Evolutionary conservation across 1,140 invertebrate genomes (phyloP).

Genomic region (Danaus plexippus): DNA sequence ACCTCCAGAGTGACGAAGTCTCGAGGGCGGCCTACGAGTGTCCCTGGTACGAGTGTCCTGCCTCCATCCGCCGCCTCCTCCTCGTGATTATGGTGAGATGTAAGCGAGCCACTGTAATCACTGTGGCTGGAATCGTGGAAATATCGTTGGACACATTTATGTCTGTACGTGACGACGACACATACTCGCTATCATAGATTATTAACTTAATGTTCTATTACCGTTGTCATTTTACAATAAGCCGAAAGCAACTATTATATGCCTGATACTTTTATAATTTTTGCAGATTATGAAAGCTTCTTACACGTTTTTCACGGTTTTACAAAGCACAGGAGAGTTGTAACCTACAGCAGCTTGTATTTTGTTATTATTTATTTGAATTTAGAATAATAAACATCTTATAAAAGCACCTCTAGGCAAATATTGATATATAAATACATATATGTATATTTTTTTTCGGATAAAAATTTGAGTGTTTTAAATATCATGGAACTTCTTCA

Average conservation of each 20-base stretch:
- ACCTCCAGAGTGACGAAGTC: slow-evolving; percentile 47
- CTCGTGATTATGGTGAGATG: slow-evolving; percentile 62
- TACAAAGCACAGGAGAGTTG: slow-evolving; percentile 27
- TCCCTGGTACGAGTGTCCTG: slow-evolving; percentile 61
- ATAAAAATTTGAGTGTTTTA: too few relatives aligned
- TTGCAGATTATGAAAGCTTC: slow-evolving; percentile 63
- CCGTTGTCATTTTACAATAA: too few relatives aligned
- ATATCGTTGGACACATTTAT: slow-evolving; percentile 67
- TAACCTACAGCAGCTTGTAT: too few relatives aligned
- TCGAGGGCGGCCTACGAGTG: slow-evolving; percentile 52
- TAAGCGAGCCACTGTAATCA: slow-evolving; percentile 55
- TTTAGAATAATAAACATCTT: too few relatives aligned
- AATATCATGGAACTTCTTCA: too few relatives aligned
- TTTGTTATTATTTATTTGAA: too few relatives aligned
- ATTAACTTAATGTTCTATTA: too few relatives aligned
- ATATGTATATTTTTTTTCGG: too few relatives aligned
- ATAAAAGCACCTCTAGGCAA: too few relatives aligned
- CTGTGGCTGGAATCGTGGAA: slow-evolving; percentile 64
- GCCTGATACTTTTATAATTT: slow-evolving; percentile 8
- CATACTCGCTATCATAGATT: too few relatives aligned
- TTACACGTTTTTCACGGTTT: slow-evolving; percentile 56
- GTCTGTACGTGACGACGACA: slow-evolving; percentile 35
- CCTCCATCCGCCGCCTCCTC: slow-evolving; percentile 48
- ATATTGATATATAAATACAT: too few relatives aligned
- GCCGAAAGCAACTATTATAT: not conserved